These are phyloP conservation scores for Pipistrellus pygmaeus DNA, from an alignment of 2,797 vertebrate genomes.

Conservation along the genomic window DNA sequence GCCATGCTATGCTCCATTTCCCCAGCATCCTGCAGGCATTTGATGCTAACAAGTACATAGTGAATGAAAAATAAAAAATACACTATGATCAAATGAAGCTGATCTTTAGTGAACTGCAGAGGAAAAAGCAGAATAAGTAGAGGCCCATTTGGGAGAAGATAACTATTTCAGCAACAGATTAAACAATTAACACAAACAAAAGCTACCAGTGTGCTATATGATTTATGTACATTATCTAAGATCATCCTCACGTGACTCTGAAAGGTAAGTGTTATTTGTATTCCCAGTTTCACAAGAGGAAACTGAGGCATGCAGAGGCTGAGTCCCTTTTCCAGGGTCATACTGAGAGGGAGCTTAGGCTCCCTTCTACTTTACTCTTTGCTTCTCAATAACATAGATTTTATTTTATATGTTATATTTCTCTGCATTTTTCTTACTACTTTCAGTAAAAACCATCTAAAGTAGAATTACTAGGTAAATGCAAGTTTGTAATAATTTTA, in stretches of 20 bases:
- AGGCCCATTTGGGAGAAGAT: not conserved
- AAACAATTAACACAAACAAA: slow-evolving; percentile 11
- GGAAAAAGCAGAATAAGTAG: not conserved
- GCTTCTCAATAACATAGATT: not conserved
- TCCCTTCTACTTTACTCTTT: not conserved
- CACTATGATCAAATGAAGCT: not conserved
- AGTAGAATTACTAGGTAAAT: not conserved
- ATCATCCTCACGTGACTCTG: not conserved
- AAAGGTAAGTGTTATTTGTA: not conserved
- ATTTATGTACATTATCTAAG: not conserved
- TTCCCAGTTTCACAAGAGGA: not conserved
- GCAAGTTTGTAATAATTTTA: not conserved
- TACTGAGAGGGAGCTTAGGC: not conserved
- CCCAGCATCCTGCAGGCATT: not conserved
- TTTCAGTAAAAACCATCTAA: slow-evolving; percentile 18
- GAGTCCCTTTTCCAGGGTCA: not conserved
- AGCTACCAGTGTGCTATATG: not conserved
- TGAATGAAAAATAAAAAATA: not conserved
- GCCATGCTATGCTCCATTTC: not conserved
- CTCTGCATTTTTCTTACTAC: not conserved
- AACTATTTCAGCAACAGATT: not conserved
- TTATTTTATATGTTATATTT: not conserved
- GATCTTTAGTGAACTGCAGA: slow-evolving; percentile 15
- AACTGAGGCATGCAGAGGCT: not conserved
- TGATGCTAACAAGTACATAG: not conserved